Evolutionary conservation across 2,113 vertebrate genomes (phyloP), one percentile per base, ranked within the genome.

Genomic region (Gavialis gangeticus): DNA sequence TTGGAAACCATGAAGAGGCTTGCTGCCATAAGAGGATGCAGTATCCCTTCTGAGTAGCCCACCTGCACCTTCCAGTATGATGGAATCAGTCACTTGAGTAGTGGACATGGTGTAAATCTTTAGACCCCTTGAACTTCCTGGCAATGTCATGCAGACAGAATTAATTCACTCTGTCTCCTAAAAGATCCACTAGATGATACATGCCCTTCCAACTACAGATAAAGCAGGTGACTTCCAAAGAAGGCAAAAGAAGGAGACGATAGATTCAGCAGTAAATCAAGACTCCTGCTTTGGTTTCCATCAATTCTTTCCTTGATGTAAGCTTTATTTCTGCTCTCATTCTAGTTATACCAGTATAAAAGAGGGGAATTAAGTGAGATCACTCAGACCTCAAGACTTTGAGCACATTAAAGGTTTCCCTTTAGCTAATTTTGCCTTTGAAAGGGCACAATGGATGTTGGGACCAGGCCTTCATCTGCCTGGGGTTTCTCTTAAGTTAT

Each of bases 181-280:
- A 60, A 91, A 96, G 87, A 93, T 88, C n/a, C 85, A 76, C 87
- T 88, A 90, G 89, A 66, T 77, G 85, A 92, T 87, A 80, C 18
- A 2, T 97, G 94, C 87, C 95, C 95, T 96, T 97, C 76, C 82
- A 28, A 75, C 84, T 75, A 86, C 96, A 91, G 96, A 96, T 96
- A 96, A 96, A 96, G 89, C 83, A 96, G 93, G 81, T 0, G 0
- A 75, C 89, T 94, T 79, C 56, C 87, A 92, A 92, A 71, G 85
- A 92, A 87, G 63, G 25, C 63, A 75, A 83, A 85, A 59, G 75
- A 82, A 94, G 85, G 87, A 86, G 93, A 64, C 30, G 64, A 86
- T 89, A 84, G 93, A 88, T 93, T 92, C 94, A 93, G 95, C 93
- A 91, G 85, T 92, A 96, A 96, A 95, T 94, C 92, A 96, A 94